Percentiles rank a stretch among this genome's conserved stretches.
These are phyloP conservation scores for Eulimnadia texana DNA, from an alignment of 1,140 invertebrate genomes.

Conservation along the genomic window DNA sequence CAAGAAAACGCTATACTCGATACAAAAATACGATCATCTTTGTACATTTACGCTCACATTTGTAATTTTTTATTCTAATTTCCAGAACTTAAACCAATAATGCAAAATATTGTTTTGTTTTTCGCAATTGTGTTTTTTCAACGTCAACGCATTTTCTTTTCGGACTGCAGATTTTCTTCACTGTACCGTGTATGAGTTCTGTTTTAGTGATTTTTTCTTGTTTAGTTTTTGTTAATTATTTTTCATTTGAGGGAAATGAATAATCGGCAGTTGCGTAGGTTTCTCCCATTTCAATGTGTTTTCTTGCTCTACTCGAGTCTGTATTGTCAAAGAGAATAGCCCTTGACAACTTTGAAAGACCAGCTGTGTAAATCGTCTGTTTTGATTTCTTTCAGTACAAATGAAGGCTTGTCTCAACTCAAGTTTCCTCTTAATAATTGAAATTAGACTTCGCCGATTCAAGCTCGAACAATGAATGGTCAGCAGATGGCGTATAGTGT, in stretches of 20 bases:
- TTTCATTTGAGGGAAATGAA: too few relatives aligned
- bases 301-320: too few relatives aligned
- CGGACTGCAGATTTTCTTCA: too few relatives aligned
- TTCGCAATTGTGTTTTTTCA: too few relatives aligned
- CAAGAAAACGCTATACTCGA: background rate
- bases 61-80: background rate
- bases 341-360: background rate
- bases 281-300: too few relatives aligned
- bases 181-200: background rate
- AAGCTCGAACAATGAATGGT: too few relatives aligned
- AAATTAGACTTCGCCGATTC: too few relatives aligned
- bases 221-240: background rate
- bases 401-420: constrained; percentile 11
- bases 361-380: constrained; percentile 4
- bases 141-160: too few relatives aligned
- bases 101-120: background rate
- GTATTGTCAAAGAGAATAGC: background rate
- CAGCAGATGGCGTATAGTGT: too few relatives aligned
- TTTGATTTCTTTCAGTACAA: constrained; percentile 12
- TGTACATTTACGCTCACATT: background rate
- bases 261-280: too few relatives aligned
- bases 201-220: background rate
- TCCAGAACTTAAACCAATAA: background rate
- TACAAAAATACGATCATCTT: background rate
- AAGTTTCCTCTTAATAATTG: background rate